phyloP scores from a whole-genome alignment of 1,140 invertebrate species.

The Formica selysi region DNA sequence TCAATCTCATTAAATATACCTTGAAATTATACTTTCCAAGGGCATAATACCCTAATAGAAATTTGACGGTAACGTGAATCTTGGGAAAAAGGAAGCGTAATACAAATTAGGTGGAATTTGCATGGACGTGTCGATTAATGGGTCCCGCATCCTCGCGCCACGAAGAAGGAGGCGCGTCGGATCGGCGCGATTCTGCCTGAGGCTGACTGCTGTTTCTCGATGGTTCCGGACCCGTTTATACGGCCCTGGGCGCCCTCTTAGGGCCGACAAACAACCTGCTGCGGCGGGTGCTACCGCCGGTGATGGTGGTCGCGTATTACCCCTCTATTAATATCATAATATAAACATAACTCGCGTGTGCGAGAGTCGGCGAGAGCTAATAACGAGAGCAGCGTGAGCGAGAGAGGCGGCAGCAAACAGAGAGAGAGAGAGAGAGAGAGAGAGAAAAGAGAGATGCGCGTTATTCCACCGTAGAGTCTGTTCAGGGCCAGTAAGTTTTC shows the following conservation, averaged over 20 bases:
- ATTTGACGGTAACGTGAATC: not conserved
- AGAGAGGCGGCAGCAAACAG: constrained; percentile 7
- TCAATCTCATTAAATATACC: not conserved
- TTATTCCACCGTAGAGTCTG: constrained; percentile 65
- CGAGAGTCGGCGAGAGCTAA: constrained; percentile 71
- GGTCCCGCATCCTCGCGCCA: not conserved
- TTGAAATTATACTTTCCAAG: not conserved
- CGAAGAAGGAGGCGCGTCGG: constrained; percentile 9
- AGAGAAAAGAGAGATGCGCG: constrained; percentile 46
- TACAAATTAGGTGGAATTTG: constrained; percentile 26
- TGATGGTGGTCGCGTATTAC: constrained; percentile 77
- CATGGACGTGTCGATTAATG: constrained; percentile 34
- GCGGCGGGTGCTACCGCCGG: constrained; percentile 62
- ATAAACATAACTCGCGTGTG: constrained; percentile 83
- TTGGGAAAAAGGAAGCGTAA: not conserved
- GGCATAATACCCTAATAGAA: not conserved
- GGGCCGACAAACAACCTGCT: constrained; percentile 80
- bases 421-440: constrained; percentile 15
- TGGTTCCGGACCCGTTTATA: constrained; percentile 44
- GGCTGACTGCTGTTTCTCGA: not conserved
- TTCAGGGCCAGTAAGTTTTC: constrained; percentile 73
- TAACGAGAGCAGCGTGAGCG: constrained; percentile 50
- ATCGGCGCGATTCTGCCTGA: not conserved
- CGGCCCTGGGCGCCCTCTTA: constrained; percentile 66
- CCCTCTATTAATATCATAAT: constrained; percentile 86